Evolutionary conservation across 2,888 invertebrate species (phyloP), one percentile per base, ranked within the genome.

Genomic region (Holacanthella duospinosa): DNA sequence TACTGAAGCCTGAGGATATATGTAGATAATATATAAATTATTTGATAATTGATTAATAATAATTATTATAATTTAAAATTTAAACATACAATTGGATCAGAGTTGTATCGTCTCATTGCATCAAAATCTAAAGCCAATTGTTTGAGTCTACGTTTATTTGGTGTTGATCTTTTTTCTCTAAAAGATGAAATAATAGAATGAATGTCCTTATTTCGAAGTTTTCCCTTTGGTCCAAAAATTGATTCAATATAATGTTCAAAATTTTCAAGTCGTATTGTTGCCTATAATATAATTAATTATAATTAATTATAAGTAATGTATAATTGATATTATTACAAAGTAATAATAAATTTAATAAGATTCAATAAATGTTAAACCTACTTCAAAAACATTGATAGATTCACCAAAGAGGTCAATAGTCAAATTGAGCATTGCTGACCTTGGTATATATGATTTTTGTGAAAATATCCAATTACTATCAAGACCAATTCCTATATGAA

Each of bases 321-420:
- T 36, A 29, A 57, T 55, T 21, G 55, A 62, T 55, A 63, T 19
- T 58, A 62, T 21, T 44, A 60, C 59, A 59, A 44, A 27, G 29
- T 54, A 61, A 29, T 61, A 29, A 29, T 2, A n/a, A 19, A n/a
- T n/a, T n/a, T n/a, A n/a, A n/a, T n/a, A n/a, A n/a, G n/a, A n/a
- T n/a, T n/a, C n/a, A n/a, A n/a, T n/a, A n/a, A n/a, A n/a, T n/a
- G n/a, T n/a, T n/a, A n/a, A n/a, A n/a, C 80, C 80, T 74, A 88
- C 85, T 81, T 93, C 90, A 69, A 91, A 80, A 59, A 89, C 76
- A 77, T 96, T 95, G 62, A 95, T 84, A 0, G 91, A 88, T 76
- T 92, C 88, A 0, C 95, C 95, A 75, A 93, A 91, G 74, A 93
- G 81, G 76, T 91, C 89, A 19, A 90, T 80, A 0, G 92, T 92